Conservation (phyloP, 2,888 invertebrate genomes). For the Axea sp. region DNA sequence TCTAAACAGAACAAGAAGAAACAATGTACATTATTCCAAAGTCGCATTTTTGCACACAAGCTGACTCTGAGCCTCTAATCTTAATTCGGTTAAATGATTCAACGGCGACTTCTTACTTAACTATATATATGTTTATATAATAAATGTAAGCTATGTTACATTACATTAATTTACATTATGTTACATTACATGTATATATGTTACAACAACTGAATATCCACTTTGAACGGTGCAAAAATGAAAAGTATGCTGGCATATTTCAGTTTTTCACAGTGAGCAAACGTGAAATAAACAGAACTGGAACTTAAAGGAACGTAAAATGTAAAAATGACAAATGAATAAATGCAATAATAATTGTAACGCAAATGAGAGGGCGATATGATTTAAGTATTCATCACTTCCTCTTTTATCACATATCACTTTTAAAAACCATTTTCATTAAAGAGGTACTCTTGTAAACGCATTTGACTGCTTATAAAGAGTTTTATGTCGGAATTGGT, state of each 20-base stretch:
- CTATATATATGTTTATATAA: not conserved
- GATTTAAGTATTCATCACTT: not conserved
- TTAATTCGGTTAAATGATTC: slow-evolving; percentile 8
- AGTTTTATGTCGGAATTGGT: slow-evolving; percentile 21
- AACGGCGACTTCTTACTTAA: slow-evolving; percentile 10
- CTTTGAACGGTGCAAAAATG: slow-evolving; percentile 68
- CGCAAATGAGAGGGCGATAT: slow-evolving; percentile 39
- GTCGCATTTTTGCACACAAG: slow-evolving; percentile 5
- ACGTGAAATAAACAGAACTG: slow-evolving; percentile 63
- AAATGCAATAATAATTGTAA: slow-evolving; percentile 39
- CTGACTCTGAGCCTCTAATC: slow-evolving; percentile 3
- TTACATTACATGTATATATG: slow-evolving; percentile 41
- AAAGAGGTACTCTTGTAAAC: not conserved
- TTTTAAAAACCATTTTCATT: not conserved
- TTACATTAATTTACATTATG: slow-evolving; percentile 15
- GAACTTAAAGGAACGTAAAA: slow-evolving; percentile 51
- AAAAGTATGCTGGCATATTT: slow-evolving; percentile 79
- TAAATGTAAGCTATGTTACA: slow-evolving; percentile 3
- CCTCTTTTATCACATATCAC: not conserved
- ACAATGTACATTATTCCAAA: slow-evolving; percentile 73
- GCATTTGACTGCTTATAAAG: slow-evolving; percentile 26
- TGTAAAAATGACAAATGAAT: slow-evolving; percentile 52
- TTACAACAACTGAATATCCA: slow-evolving; percentile 59
- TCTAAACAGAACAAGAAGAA: slow-evolving; percentile 77
- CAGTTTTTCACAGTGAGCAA: slow-evolving; percentile 65